A percentile compares a stretch with the other conserved stretches of the same genome.
These are phyloP conservation scores for Latrodectus hesperus DNA, from an alignment of 2,888 invertebrate genomes.

Conservation along the genomic window DNA sequence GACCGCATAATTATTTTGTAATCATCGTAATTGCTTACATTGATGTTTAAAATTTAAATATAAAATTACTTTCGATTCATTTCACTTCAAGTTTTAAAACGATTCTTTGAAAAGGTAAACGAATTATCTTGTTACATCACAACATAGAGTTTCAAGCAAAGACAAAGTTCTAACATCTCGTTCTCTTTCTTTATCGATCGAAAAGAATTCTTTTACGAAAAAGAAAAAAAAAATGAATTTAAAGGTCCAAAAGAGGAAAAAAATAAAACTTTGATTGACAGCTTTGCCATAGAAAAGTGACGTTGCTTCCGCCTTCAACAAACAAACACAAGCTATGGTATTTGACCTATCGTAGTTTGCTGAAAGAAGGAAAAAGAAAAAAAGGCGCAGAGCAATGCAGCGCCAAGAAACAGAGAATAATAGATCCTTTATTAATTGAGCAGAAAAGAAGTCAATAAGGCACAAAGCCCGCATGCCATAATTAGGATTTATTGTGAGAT, in stretches of 20 bases:
- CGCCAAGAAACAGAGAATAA: not conserved
- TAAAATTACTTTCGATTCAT: too few species aligned
- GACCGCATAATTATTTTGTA: too few species aligned
- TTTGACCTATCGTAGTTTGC: not conserved
- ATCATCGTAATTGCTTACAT: too few species aligned
- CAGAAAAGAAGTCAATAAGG: not conserved
- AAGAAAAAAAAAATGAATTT: not conserved
- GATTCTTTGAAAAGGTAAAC: too few species aligned
- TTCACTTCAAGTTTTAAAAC: too few species aligned
- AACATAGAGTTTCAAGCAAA: too few species aligned
- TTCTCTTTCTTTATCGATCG: not conserved
- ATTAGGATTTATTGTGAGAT: not conserved
- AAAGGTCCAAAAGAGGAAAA: not conserved
- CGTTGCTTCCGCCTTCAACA: constrained; percentile 11
- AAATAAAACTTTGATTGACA: not conserved
- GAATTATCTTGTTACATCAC: too few species aligned
- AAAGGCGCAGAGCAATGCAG: not conserved
- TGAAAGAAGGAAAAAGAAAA: not conserved
- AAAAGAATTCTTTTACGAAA: not conserved
- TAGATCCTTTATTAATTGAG: not conserved
- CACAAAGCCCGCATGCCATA: not conserved
- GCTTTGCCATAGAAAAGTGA: not conserved
- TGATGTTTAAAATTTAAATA: too few species aligned
- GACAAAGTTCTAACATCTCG: too few species aligned
- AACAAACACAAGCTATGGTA: constrained; percentile 19